Conservation (phyloP, 2,113 vertebrate genomes). For the Pelecanus crispus region DNA sequence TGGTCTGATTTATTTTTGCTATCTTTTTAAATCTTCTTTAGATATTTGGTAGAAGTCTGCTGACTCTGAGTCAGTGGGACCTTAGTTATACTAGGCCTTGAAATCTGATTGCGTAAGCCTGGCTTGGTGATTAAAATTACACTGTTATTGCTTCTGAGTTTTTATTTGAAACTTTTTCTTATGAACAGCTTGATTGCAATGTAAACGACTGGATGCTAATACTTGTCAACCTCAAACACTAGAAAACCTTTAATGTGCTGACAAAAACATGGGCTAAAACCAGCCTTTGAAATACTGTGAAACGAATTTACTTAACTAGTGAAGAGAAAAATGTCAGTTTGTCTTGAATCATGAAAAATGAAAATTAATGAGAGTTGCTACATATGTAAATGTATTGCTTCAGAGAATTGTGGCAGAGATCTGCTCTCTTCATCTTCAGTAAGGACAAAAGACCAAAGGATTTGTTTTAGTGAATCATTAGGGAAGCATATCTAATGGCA, state of each 20-base stretch:
- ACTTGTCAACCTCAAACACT: conserved; percentile 1
- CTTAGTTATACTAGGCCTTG: neutral
- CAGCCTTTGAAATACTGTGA: conserved; percentile 22
- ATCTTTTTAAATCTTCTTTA: neutral
- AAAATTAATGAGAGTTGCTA: conserved; percentile 33
- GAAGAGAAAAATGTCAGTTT: conserved; percentile 15
- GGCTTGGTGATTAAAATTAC: neutral
- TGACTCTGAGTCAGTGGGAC: neutral
- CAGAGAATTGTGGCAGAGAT: neutral
- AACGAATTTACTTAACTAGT: neutral
- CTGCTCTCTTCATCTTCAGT: neutral
- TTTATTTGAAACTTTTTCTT: neutral
- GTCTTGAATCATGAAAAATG: neutral
- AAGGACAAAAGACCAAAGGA: neutral
- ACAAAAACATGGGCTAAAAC: neutral
- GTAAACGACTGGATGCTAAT: neutral
- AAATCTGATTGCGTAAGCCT: neutral
- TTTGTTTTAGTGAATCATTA: neutral
- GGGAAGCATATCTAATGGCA: neutral
- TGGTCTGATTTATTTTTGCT: neutral
- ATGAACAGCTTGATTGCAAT: neutral
- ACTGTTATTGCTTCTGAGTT: neutral
- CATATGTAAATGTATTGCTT: conserved; percentile 32
- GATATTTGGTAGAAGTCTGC: neutral
- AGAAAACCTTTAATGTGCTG: conserved; percentile 9